Evolutionary conservation across 2,797 vertebrate genomes (phyloP), one percentile per base, ranked within the genome.

Genomic region (Urosaurus nigricauda): DNA sequence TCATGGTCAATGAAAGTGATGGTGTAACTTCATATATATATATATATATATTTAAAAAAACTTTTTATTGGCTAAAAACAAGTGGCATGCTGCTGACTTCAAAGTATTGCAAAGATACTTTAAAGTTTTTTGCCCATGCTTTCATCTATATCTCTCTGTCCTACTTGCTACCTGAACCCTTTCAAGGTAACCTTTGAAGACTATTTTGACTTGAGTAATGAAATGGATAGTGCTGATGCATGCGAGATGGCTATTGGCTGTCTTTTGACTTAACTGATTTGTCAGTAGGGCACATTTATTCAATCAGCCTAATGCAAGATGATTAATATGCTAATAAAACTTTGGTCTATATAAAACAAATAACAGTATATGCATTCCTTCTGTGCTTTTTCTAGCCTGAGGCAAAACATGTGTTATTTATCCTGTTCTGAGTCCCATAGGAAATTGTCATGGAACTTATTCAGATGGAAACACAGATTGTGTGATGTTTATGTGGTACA

Each of bases 391-490:
- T 87, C 7, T 68, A 65, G 63, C 63, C 77, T 37, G 37, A 21
- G 26, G 63, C n/a, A 35, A 65, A 29, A 37, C 70, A 79, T 79
- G n/a, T 79, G 47, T 56, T 70, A 79, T 87, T 87, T 87, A 79
- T 87, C n/a, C 51, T 40, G 14, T n/a, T 32, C 17, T 79, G 58
- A 87, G n/a, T 70, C 63, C 24, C 7, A 29, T 79, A 37, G 37
- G 85, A 70, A 79, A 70, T 79, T 56, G 16, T 85, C 58, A 75
- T 79, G 32, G 8, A 79, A 70, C 40, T 35, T n/a, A 4, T 79
- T 56, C 47, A 53, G 32, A 87, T n/a, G 8, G 60, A 87, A 79
- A 68, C 37, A 86, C 24, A 14, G 51, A 7, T 56, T 79, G n/a
- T 53, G 43, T 51, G 5, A 70, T 63, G 51, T 53, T 53, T 79